Evolutionary conservation across 2,797 vertebrate genomes (phyloP), one percentile per base, ranked within the genome.

Genomic region (Gymnothorax javanicus): DNA sequence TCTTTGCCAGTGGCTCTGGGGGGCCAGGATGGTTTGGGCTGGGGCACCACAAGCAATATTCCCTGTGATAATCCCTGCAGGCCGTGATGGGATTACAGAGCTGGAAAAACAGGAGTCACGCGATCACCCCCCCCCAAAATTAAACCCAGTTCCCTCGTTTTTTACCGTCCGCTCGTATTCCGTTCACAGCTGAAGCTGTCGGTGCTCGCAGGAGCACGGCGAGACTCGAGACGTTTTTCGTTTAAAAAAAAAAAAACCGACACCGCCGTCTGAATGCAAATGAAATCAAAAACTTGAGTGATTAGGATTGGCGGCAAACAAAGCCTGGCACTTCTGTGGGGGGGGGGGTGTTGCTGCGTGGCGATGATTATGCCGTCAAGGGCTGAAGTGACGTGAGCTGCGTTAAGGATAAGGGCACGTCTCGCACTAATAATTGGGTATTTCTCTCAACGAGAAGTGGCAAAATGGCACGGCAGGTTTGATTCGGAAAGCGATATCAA

Each of bases 361-460:
- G 8, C 17, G 7, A 54, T 87, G 13, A 84, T 87, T 87, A 84
- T 54, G 33, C 52, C 81, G 77, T 57, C 59, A 69, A 67, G 77
- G 23, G n/a, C 50, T 20, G 6, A 7, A 54, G 15, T 3, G 17
- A 7, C 4, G 20, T 20, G 75, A 79, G 43, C 17, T 3, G 75
- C 0, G 17, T 79, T 3, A 79, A 79, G 12, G 59, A 82, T 59
- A n/a, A 82, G n/a, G 54, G 8, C 7, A 25, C 57, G 25, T 82
- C 54, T 12, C 58, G 81, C 27, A 56, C 9, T 17, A 23, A 4
- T 23, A 83, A 59, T 25, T 6, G 27, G 67, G 13, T 62, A 1
- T 59, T n/a, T 17, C 23, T 83, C 79, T 7, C 7, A 86, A 86
- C 71, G 43, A 62, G 62, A 43, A 23, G 1, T 58, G 59, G 60